Base-by-base conservation (phyloP, 2,797 vertebrate species). In the Telmatherina bonti region DNA sequence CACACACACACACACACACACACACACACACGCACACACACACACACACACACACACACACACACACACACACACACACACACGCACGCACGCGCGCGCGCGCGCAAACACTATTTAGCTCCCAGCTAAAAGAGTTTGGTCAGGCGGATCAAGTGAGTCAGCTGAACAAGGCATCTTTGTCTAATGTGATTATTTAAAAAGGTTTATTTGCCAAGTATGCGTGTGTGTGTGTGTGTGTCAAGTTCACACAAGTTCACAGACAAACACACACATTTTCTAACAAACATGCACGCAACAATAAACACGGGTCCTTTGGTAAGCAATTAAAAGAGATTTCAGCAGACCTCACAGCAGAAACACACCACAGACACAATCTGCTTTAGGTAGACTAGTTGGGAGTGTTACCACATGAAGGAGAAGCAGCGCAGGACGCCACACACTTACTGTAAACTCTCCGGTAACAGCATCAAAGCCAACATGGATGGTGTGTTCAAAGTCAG, bases 391-490 rank as follows among this genome's bases (percentile, higher is more conserved):
- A 64, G 29, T 10, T n/a, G 22, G 20, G 4, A 62, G 38, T 7
- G 43, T 57, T 27, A 36, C 2, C 24, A 65, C 65, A 56, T 49
- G 52, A 56, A 61, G 5, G 29, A 47, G 26, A 16, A 43, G 15
- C 0, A 38, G 9, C 27, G 30, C 16, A 55, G 11, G 1, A 18
- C 16, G 16, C 45, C 16, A 18, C 4, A 70, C 24, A 41, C 96
- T 97, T 91, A 99, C 97, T 4, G 97, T 98, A 88, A 99, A 99
- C 86, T 99, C 97, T 30, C 97, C 97, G 0, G 97, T 99, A 83
- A 98, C 97, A 0, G 97, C 95, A 76, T 99, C 97, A 74, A 99
- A 98, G 60, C 97, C 97, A 36, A 99, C 97, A 1, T 99, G 97
- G 91, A 98, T 97, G 0, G 97, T 98, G 93, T 99, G 97, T 47